phyloP scores from a whole-genome alignment of 1,140 invertebrate species.

The Aphidius gifuensis region DNA sequence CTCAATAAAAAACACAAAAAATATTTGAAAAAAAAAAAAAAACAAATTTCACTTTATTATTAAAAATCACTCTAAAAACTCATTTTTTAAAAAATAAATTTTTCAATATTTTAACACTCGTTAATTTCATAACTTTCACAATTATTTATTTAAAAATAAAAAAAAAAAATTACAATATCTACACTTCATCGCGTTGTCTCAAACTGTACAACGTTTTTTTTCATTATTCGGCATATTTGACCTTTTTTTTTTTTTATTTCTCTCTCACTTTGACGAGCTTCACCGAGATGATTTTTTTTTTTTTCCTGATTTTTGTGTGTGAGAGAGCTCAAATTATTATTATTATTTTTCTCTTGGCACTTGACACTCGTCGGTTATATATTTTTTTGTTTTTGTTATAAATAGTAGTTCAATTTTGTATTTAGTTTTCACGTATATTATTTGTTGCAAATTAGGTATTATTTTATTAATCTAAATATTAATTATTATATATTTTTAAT shows the following conservation, averaged over 20 bases:
- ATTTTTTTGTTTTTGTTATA: neutral
- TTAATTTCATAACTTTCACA: neutral
- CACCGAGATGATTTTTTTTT: neutral
- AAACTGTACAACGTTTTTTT: neutral
- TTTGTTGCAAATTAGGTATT: neutral
- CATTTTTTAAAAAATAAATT: neutral
- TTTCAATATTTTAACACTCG: neutral
- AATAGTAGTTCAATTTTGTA: neutral
- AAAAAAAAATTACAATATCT: slow-evolving; percentile 6
- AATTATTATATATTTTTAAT: slow-evolving; percentile 18
- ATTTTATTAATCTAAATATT: neutral
- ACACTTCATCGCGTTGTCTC: neutral
- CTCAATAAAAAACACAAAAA: too few species aligned
- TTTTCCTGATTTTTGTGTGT: neutral
- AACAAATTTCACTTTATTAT: neutral
- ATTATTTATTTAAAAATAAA: too few species aligned
- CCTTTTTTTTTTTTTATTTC: neutral
- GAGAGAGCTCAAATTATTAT: too few species aligned
- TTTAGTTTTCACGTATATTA: neutral
- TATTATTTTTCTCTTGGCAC: slow-evolving; percentile 4
- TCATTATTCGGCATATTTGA: slow-evolving; percentile 10
- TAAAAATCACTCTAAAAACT: neutral
- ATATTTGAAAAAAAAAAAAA: too few species aligned
- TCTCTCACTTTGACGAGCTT: neutral
- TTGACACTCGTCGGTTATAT: neutral